Evolutionary conservation across 2,797 vertebrate genomes (phyloP).

Genomic region (Dendrocincla fuliginosa): DNA sequence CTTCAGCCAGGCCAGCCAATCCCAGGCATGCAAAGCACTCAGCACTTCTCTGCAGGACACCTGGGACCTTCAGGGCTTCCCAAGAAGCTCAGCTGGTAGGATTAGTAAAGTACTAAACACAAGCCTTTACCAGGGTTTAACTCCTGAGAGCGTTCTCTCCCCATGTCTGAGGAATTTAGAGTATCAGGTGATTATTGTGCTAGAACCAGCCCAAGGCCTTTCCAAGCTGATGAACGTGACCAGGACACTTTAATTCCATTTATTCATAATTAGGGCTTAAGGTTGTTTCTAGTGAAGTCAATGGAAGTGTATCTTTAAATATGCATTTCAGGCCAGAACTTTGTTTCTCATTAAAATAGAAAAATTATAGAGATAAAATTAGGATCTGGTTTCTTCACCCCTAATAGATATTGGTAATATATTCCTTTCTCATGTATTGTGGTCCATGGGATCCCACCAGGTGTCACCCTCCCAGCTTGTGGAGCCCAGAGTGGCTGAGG

Average conservation of each 20-base stretch:
- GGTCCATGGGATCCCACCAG: background rate
- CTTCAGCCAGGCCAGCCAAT: background rate
- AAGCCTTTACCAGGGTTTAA: background rate
- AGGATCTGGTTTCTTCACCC: background rate
- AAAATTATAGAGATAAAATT: background rate
- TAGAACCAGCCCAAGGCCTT: background rate
- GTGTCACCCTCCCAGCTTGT: background rate
- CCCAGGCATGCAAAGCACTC: no score
- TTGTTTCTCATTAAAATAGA: background rate
- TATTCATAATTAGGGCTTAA: background rate
- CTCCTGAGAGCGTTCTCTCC: background rate
- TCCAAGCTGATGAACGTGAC: background rate
- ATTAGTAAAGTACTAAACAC: background rate
- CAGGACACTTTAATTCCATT: background rate
- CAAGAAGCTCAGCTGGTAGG: background rate
- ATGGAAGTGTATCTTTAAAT: background rate
- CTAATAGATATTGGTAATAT: background rate
- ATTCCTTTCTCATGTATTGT: background rate
- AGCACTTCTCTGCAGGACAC: background rate
- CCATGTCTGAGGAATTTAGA: background rate
- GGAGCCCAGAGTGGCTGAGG: background rate
- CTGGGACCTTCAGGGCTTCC: background rate
- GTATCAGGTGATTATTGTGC: background rate
- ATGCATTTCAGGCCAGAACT: background rate
- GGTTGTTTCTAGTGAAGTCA: background rate